These are phyloP conservation scores for Homalodisca vitripennis DNA, from an alignment of 1,140 invertebrate species.

Conservation along the genomic window DNA sequence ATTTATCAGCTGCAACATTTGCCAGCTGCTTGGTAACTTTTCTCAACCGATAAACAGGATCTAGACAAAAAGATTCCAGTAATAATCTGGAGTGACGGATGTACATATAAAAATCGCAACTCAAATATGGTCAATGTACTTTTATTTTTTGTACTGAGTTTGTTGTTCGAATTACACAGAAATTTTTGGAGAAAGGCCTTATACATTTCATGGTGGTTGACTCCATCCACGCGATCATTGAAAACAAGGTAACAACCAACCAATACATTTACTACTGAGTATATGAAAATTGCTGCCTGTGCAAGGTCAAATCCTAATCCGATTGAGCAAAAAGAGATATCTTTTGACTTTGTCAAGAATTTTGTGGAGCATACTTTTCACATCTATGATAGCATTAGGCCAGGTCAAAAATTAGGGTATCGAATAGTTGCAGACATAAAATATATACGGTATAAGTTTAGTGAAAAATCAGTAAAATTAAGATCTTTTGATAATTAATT, in stretches of 20 bases:
- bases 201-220: conserved; percentile 51
- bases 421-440: background rate
- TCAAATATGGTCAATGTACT: conserved; percentile 45
- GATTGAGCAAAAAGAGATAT: background rate
- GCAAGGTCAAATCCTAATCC: background rate
- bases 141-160: conserved; percentile 39
- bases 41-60: conserved; percentile 36
- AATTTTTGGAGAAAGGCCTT: conserved; percentile 47
- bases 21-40: conserved; percentile 45
- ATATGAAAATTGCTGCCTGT: conserved; percentile 1
- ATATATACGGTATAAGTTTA: background rate
- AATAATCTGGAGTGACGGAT: conserved; percentile 42
- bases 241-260: conserved; percentile 39
- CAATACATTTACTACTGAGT: conserved; percentile 25
- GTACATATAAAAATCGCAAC: conserved; percentile 46
- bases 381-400: background rate
- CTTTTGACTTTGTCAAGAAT: background rate
- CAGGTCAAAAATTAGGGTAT: background rate
- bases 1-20: conserved; percentile 48
- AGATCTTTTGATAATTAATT: background rate
- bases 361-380: background rate
- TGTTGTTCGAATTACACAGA: too few species aligned
- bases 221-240: conserved; percentile 44
- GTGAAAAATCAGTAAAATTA: background rate
- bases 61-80: background rate